Base-by-base conservation (phyloP, 2,113 vertebrate genomes). In the Pagrus major region DNA sequence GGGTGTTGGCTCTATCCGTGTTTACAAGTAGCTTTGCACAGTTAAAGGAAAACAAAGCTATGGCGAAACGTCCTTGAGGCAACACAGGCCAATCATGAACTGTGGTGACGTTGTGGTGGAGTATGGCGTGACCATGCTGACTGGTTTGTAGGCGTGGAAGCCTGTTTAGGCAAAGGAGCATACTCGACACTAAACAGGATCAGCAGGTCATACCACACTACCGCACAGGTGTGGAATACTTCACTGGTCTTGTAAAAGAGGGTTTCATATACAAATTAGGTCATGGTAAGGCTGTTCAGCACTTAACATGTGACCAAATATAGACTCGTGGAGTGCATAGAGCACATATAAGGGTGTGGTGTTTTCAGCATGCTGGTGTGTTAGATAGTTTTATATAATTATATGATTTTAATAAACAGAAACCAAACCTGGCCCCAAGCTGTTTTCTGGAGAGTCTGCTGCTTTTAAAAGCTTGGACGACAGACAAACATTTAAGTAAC, bases 251-350 rank as follows among this genome's bases (percentile, higher is more conserved):
- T n/a, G 31, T 76, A 25, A 67, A 68, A 37, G 41, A 60, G 16
- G 29, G n/a, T 51, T 71, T 52, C n/a, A 35, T 18, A 44, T 54
- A 55, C 69, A 75, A 59, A 35, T 49, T 29, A 23, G 42, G 23
- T 31, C 8, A 33, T 14, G 25, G 44, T 67, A n/a, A 70, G 49
- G 35, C 23, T 61, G 12, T 78, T 27, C 25, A 9, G 25, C 37
- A 9, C 35, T 58, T 29, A 20, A 39, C 29, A 42, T 47, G 27
- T 42, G 59, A 55, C 60, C 29, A 37, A 39, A 47, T 56, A 37
- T 10, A 21, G 58, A 54, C 20, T 21, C 1, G 20, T 47, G 15
- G 27, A 41, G 8, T 42, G 12, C 15, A 27, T 27, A 21, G 15
- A 18, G 16, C 18, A 55, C 42, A 70, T 25, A 35, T 37, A 46